These are phyloP conservation scores for Hybognathus amarus DNA, from an alignment of 2,797 vertebrate species.

Conservation along the genomic window DNA sequence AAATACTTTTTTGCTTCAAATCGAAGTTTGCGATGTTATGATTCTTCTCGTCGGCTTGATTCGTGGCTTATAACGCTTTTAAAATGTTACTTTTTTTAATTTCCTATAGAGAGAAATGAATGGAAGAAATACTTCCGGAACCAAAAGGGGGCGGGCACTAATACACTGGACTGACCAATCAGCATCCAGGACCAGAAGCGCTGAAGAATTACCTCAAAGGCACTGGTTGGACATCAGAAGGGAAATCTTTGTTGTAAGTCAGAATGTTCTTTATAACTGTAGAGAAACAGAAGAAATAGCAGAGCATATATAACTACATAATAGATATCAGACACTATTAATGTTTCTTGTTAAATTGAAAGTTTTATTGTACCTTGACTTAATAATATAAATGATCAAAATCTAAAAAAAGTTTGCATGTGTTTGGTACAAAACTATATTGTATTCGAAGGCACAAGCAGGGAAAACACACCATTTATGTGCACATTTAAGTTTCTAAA, in stretches of 20 bases:
- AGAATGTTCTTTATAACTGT: constrained; percentile 94
- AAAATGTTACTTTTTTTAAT: neutral
- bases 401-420: neutral
- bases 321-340: neutral
- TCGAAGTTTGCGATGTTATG: neutral
- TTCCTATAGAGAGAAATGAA: neutral
- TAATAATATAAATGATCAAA: too few species aligned
- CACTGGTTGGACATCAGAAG: constrained; percentile 96
- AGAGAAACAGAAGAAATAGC: constrained; percentile 50
- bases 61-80: neutral
- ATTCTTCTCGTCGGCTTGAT: neutral
- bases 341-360: neutral
- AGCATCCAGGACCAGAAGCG: neutral
- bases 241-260: constrained; percentile 96
- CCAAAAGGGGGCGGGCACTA: neutral
- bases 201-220: constrained; percentile 86
- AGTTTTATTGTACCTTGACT: too few species aligned
- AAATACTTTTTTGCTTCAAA: neutral
- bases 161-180: neutral
- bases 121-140: neutral
- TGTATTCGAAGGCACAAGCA: neutral
- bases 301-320: neutral
- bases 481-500: too few species aligned
- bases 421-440: neutral
- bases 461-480: neutral